These are phyloP conservation scores for Schizotus pectinicornis DNA, from an alignment of 2,888 invertebrate genomes.

Conservation along the genomic window DNA sequence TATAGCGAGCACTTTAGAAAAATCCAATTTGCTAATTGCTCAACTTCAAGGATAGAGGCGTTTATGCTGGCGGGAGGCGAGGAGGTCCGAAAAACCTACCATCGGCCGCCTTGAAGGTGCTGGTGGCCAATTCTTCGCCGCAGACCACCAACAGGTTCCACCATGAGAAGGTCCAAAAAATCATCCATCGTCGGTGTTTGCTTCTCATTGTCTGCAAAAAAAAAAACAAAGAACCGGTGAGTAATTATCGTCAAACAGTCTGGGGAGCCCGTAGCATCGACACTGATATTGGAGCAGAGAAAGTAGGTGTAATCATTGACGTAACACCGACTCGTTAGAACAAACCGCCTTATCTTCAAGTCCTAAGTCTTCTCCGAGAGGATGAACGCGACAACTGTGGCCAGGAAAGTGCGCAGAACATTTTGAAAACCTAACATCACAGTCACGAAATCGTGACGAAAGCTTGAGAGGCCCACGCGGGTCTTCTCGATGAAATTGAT, in stretches of 20 bases:
- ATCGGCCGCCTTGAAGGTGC: slow-evolving; percentile 22
- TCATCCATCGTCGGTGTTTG: slow-evolving; percentile 49
- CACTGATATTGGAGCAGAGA: slow-evolving; percentile 18
- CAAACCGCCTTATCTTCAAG: background rate
- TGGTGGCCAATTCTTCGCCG: slow-evolving; percentile 36
- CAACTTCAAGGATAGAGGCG: no score
- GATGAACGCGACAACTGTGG: background rate
- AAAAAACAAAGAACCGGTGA: slow-evolving; percentile 25
- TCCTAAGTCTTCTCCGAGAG: no score
- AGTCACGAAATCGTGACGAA: slow-evolving; percentile 35
- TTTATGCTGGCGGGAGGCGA: no score
- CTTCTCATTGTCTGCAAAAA: slow-evolving; percentile 50
- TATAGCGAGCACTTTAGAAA: no score
- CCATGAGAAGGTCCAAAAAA: slow-evolving; percentile 44
- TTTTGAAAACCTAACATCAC: slow-evolving; percentile 26
- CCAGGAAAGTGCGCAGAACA: slow-evolving; percentile 6
- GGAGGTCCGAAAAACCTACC: slow-evolving; percentile 2
- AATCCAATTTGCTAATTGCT: no score
- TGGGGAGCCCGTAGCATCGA: background rate
- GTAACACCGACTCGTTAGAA: slow-evolving; percentile 12
- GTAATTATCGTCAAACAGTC: slow-evolving; percentile 15
- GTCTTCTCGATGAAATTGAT: slow-evolving; percentile 24
- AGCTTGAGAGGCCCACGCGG: slow-evolving; percentile 24
- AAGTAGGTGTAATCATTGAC: slow-evolving; percentile 31
- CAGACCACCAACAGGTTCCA: slow-evolving; percentile 37